Percentiles rank a stretch among this genome's conserved stretches.
Conservation (phyloP, 2,888 invertebrate species). For the Meteorus colon region DNA sequence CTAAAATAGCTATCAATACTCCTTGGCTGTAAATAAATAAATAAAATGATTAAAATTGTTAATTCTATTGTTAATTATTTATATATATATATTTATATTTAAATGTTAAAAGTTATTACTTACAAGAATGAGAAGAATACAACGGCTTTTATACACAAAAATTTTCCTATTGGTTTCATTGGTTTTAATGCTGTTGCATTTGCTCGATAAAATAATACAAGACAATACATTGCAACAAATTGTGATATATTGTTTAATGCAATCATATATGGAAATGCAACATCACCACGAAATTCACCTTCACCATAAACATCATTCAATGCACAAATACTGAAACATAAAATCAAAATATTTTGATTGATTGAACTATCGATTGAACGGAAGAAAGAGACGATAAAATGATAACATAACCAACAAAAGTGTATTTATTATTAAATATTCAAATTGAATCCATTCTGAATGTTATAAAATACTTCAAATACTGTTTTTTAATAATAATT, state of each 20-base stretch:
- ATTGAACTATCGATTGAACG: too few relatives aligned
- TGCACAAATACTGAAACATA: constrained; percentile 84
- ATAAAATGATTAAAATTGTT: constrained; percentile 1
- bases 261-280: constrained; percentile 93
- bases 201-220: constrained; percentile 94
- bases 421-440: too few relatives aligned
- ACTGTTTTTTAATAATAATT: too few relatives aligned
- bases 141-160: constrained; percentile 97
- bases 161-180: constrained; percentile 96
- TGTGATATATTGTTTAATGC: constrained; percentile 94
- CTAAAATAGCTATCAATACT: constrained; percentile 89
- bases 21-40: constrained; percentile 84
- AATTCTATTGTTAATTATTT: too few relatives aligned
- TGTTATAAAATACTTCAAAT: too few relatives aligned
- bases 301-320: constrained; percentile 90
- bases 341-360: neutral
- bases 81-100: neutral
- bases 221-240: constrained; percentile 96
- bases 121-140: constrained; percentile 99
- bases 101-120: constrained; percentile 73
- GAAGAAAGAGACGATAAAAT: too few relatives aligned
- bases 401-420: too few relatives aligned
- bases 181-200: constrained; percentile 90
- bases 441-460: too few relatives aligned
- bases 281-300: constrained; percentile 88